These are phyloP conservation scores for Willisornis vidua DNA, from an alignment of 2,113 vertebrate genomes.

Conservation along the genomic window DNA sequence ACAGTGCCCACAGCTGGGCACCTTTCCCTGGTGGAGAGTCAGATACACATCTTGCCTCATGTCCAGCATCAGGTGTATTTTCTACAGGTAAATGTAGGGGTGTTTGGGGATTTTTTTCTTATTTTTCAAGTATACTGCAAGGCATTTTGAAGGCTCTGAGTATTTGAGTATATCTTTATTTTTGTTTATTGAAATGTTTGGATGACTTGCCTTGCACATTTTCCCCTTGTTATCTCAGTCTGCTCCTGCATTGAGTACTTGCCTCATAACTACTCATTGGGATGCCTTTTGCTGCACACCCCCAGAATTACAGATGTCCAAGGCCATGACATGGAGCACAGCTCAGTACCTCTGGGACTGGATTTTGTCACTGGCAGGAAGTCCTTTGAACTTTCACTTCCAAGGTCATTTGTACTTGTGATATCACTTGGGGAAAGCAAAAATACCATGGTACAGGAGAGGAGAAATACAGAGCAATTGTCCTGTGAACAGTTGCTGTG, in stretches of 20 bases:
- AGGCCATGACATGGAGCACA: not conserved
- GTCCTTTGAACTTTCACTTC: not conserved
- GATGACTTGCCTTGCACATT: not conserved
- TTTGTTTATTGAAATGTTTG: not conserved
- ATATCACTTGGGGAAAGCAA: not conserved
- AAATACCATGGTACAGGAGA: not conserved
- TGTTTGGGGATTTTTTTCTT: not conserved
- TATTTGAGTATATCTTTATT: not conserved
- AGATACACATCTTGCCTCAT: accelerated
- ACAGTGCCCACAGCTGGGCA: not conserved
- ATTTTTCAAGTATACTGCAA: not conserved
- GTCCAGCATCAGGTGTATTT: not conserved
- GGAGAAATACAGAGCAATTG: not conserved
- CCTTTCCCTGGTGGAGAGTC: not conserved
- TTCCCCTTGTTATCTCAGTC: not conserved
- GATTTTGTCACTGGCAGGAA: not conserved
- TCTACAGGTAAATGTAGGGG: not conserved
- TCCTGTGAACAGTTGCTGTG: not conserved
- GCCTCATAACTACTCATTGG: too few species aligned
- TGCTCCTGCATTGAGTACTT: not conserved
- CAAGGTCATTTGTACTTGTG: not conserved
- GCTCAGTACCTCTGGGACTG: not conserved
- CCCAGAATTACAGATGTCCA: not conserved
- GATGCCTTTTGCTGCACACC: not conserved
- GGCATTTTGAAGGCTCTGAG: not conserved